A percentile compares a stretch with the other conserved stretches of the same genome.
phyloP scores from a whole-genome alignment of 64 coral and sea anemone genomes.

The Actinia tenebrosa region DNA sequence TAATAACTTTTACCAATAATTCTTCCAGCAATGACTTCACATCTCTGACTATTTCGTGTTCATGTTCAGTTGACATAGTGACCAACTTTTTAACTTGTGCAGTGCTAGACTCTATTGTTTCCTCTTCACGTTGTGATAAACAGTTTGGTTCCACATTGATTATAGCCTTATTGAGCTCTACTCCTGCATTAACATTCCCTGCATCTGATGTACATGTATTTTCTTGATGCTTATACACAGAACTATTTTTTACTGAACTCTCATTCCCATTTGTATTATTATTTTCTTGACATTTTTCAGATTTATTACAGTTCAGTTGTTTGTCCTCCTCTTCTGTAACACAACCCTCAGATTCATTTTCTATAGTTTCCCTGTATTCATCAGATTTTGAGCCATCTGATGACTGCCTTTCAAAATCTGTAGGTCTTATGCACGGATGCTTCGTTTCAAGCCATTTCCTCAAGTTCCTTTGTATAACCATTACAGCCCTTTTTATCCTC shows the following conservation, averaged over 20 bases:
- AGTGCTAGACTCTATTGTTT: background rate
- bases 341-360: background rate
- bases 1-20: background rate
- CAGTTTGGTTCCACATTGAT: background rate
- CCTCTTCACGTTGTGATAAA: background rate
- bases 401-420: slow-evolving; percentile 11
- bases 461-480: slow-evolving; percentile 72
- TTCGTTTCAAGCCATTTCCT: slow-evolving; percentile 39
- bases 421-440: slow-evolving; percentile 16
- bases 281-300: background rate
- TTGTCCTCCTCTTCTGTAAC: background rate
- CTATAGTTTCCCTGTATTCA: background rate
- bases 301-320: background rate
- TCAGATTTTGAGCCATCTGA: slow-evolving; percentile 22
- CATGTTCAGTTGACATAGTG: too few relatives aligned
- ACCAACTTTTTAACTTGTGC: too few relatives aligned
- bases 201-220: background rate
- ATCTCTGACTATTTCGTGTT: background rate
- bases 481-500: slow-evolving; percentile 65
- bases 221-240: background rate
- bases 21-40: background rate
- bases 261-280: background rate
- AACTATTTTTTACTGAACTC: background rate
- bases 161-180: background rate
- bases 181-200: background rate